Conservation (phyloP, 35 echinoderm and acorn worm species). For the Heliocidaris tuberculata region DNA sequence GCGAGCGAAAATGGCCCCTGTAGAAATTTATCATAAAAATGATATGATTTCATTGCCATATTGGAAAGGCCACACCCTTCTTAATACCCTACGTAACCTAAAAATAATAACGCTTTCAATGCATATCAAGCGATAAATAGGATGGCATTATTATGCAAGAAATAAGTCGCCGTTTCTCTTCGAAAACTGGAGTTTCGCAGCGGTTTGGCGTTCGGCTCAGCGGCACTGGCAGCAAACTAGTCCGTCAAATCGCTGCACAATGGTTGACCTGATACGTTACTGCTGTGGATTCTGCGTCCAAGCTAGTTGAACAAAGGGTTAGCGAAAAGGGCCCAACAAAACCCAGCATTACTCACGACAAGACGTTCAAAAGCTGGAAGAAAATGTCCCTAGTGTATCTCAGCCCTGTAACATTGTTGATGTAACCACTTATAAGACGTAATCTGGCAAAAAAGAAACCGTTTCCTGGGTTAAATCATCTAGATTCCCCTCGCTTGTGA, state of each 20-base stretch:
- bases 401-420: slow-evolving; percentile 17
- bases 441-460: background rate
- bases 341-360: background rate
- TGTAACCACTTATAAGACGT: background rate
- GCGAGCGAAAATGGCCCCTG: background rate
- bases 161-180: background rate
- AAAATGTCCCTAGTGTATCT: background rate
- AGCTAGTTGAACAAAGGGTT: slow-evolving; percentile 39
- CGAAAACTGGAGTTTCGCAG: background rate
- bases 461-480: background rate
- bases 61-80: slow-evolving; percentile 19
- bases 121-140: background rate
- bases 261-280: slow-evolving; percentile 31
- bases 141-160: background rate
- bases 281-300: background rate
- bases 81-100: background rate
- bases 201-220: background rate
- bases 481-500: background rate
- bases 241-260: background rate
- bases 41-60: slow-evolving; percentile 28
- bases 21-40: background rate
- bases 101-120: background rate
- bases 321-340: background rate
- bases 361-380: background rate
- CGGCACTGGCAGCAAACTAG: background rate